Conservation (phyloP, 2,113 vertebrate genomes). For the Gallinago media region DNA sequence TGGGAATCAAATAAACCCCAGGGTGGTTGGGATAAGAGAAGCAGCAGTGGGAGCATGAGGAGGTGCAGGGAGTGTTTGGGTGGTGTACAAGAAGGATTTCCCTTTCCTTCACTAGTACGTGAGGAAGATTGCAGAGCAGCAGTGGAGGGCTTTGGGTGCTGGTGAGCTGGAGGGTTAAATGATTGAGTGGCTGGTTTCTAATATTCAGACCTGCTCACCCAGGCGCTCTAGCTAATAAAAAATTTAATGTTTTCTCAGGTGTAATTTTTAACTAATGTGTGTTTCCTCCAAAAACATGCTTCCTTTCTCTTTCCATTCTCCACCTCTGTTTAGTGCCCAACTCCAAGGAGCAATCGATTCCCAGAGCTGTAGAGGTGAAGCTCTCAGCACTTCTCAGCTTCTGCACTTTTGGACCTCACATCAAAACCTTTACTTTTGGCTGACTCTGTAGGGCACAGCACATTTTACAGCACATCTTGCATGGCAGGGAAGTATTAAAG, state of each 20-base stretch:
- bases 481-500: not conserved
- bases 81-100: not conserved
- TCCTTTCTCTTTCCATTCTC: not conserved
- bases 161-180: not conserved
- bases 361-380: not conserved
- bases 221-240: not conserved
- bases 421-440: not conserved
- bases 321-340: not conserved
- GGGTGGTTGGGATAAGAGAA: not conserved
- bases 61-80: not conserved
- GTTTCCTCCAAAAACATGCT: not conserved
- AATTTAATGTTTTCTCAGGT: fast-evolving
- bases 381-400: not conserved
- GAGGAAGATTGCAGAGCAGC: not conserved
- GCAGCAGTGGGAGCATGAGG: not conserved
- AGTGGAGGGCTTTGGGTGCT: not conserved
- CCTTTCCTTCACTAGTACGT: fast-evolving
- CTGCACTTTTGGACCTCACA: not conserved
- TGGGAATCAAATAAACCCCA: not conserved
- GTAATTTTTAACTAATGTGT: not conserved
- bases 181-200: not conserved
- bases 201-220: not conserved
- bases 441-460: not conserved
- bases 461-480: not conserved
- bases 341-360: not conserved